Base-by-base conservation (phyloP, 2,888 invertebrate genomes). In the Scaptomyza flava region DNA sequence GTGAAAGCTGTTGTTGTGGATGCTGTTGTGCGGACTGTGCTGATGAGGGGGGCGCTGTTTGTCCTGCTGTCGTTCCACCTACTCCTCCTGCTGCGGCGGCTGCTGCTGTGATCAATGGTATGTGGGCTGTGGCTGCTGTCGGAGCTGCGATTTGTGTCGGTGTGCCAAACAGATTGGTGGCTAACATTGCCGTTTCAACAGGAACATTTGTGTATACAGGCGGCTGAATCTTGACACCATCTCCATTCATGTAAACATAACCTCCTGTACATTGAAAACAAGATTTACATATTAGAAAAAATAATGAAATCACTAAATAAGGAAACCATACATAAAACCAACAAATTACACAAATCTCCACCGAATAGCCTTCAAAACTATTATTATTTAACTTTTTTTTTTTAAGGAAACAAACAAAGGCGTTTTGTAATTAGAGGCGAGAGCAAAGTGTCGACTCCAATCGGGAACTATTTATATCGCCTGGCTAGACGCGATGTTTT, bases 181-280 rank as follows among this genome's bases (percentile, higher is more conserved):
- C 89, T 90, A 92, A 83, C 92, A 94, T 93, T 89, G 94, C 92
- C 89, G 94, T 92, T 91, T 95, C 95, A 79, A 91, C 91, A 93
- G 95, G 94, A 94, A 94, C 94, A 93, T 94, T 93, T 92, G 94
- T 92, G 92, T 94, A 95, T 91, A 94, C 93, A 93, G 94, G 94
- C 93, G 94, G 94, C 93, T 90, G 91, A 70, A 91, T 83, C 77
- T 95, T 95, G 92, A 94, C 95, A 93, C 95, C 94, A 94, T 96
- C 96, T 94, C 95, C 96, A 95, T 96, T 96, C 95, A 96, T 95
- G 94, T 95, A 96, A 93, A 95, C 95, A 93, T 94, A 94, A 92
- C 95, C 95, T 83, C 91, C 91, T 89, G 77, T 38, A 62, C 27
- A 43, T 23, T 11, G 27, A 54, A 41, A 6, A 43, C 14, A 9